phyloP scores from a whole-genome alignment of 2,113 vertebrate genomes.

The Ceyx cyanopectus region DNA sequence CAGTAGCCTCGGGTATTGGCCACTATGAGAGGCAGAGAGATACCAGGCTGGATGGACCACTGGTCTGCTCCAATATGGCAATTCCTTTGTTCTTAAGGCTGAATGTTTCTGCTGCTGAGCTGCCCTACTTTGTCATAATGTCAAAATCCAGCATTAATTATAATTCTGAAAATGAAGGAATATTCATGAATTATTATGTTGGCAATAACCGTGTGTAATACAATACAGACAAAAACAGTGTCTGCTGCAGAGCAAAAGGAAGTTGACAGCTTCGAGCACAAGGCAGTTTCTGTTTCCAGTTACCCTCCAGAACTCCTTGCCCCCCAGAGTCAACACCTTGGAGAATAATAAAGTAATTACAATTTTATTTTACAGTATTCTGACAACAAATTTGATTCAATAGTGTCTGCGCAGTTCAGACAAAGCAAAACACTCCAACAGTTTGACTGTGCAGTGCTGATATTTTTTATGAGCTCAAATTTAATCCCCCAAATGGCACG shows the following conservation, averaged over 20 bases:
- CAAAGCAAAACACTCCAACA: constrained; percentile 58
- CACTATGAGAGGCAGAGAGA: constrained; percentile 37
- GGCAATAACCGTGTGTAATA: constrained; percentile 65
- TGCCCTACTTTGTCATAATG: constrained; percentile 54
- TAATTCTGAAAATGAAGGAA: constrained; percentile 73
- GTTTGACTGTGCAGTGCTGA: constrained; percentile 40
- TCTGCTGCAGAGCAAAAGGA: constrained; percentile 67
- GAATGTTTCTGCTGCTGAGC: constrained; percentile 41
- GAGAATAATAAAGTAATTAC: constrained; percentile 78
- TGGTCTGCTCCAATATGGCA: constrained; percentile 49
- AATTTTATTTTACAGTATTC: constrained; percentile 72
- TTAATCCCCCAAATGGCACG: constrained; percentile 49
- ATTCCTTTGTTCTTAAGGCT: constrained; percentile 62
- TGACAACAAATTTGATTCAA: constrained; percentile 71
- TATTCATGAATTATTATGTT: constrained; percentile 73
- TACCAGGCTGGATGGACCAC: constrained; percentile 46
- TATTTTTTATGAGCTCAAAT: constrained; percentile 61
- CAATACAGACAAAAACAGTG: constrained; percentile 59
- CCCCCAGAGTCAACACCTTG: constrained; percentile 62
- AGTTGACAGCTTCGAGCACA: constrained; percentile 73
- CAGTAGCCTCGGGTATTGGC: constrained; percentile 48
- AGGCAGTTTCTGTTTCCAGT: constrained; percentile 78
- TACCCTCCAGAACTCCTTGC: constrained; percentile 70
- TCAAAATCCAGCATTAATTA: constrained; percentile 68
- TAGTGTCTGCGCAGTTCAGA: constrained; percentile 56